These are phyloP conservation scores for Seira ritae DNA, from an alignment of 2,888 invertebrate genomes.

Conservation along the genomic window DNA sequence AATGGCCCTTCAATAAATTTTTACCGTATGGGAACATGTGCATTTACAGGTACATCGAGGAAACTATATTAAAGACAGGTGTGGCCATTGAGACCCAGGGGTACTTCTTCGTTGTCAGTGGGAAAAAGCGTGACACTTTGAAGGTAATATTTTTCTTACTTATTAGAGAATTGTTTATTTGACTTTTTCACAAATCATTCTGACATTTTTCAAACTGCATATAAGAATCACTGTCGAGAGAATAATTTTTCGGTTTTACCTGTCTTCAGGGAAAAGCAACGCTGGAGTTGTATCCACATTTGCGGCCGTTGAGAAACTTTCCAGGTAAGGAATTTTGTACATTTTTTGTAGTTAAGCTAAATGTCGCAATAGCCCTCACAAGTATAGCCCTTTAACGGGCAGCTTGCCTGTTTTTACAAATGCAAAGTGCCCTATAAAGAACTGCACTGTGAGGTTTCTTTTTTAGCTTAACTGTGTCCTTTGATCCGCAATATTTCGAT, in stretches of 20 bases:
- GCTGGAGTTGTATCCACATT: conserved; percentile 79
- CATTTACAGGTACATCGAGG: conserved; percentile 79
- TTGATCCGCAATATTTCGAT: too few species aligned
- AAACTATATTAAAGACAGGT: conserved; percentile 79
- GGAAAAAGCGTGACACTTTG: conserved; percentile 78
- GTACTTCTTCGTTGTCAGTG: conserved; percentile 79
- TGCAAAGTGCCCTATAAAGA: conserved; percentile 80
- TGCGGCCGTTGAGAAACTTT: conserved; percentile 78
- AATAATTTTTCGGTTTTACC: neutral
- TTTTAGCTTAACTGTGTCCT: neutral
- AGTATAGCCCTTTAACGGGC: conserved; percentile 77
- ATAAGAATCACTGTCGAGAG: too few species aligned
- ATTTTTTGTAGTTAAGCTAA: conserved; percentile 18
- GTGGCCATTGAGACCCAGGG: conserved; percentile 81
- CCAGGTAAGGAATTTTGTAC: conserved; percentile 75
- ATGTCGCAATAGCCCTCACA: conserved; percentile 63
- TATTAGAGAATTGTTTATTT: too few species aligned
- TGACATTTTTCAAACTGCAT: conserved; percentile 1
- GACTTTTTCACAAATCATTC: neutral
- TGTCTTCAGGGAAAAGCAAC: conserved; percentile 80
- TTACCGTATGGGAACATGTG: too few species aligned
- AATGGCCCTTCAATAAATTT: too few species aligned
- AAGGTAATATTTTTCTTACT: conserved; percentile 75
- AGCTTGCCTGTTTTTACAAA: conserved; percentile 75
- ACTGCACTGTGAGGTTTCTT: conserved; percentile 75